Evolutionary conservation across 1,140 invertebrate genomes (phyloP), one percentile per base, ranked within the genome.

Genomic region (Pseudomyrmex dendroicus): DNA sequence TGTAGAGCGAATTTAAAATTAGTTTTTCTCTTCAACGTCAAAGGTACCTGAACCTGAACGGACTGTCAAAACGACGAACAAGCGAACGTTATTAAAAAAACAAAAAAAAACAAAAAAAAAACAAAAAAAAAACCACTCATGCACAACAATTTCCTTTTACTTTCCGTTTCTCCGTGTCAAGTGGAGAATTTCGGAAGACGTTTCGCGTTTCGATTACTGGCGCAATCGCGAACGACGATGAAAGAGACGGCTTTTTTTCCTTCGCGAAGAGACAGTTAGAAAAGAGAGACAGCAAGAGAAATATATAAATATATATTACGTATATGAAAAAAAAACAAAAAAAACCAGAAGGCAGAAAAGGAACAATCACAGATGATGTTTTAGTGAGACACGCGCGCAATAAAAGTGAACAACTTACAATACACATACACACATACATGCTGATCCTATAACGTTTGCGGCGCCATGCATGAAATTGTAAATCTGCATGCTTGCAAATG

Each of bases 1-100:
- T 82, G 56, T 87, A 80, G 64, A 64, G 48, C 82, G 83, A 82
- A 87, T 89, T 89, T 86, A 80, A 35, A 80, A 78, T 87, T 89
- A 86, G 76, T 89, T 90, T 84, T 88, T 90, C 89, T 90, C 76
- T 86, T 87, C 87, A 90, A 90, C 91, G 92, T 94, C 93, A 90
- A 93, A 93, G 89, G 93, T 93, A 93, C 92, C 92, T 93, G 92
- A 93, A 93, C 92, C 92, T 93, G 92, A 93, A 89, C 88, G 88
- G 90, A 93, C 89, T 92, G 89, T 92, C 86, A 91, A 89, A 80
- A 88, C 66, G 87, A 89, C 82, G 87, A 72, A 73, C 84, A 82
- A 89, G 78, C 84, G 78, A 89, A 72, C 83, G 83, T 87, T 87
- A 87, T 82, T 88, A 77, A 35, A 35, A 35, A 35, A 35, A 7